phyloP scores from a whole-genome alignment of 2,113 vertebrate species.

The Bombycilla garrulus region DNA sequence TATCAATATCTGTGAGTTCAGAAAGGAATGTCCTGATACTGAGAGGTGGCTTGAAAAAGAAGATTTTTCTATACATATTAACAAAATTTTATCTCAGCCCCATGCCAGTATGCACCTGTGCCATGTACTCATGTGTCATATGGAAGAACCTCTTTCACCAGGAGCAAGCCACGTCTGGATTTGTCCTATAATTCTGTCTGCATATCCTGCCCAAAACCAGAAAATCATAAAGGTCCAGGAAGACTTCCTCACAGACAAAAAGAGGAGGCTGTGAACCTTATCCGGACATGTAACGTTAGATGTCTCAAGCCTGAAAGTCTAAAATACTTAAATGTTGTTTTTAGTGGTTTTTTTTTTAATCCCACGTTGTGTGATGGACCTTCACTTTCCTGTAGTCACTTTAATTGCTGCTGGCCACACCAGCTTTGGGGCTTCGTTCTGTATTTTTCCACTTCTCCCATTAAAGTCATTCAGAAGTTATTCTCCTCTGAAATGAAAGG shows the following conservation, averaged over 20 bases:
- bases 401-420: background rate
- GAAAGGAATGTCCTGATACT: background rate
- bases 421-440: background rate
- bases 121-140: background rate
- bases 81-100: background rate
- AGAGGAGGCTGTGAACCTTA: background rate
- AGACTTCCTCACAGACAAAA: background rate
- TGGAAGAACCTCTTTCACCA: background rate
- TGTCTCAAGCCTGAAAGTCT: background rate
- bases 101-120: background rate
- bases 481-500: background rate
- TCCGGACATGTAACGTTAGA: background rate
- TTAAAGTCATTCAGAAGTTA: background rate
- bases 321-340: background rate
- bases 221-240: background rate
- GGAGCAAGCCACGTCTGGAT: background rate
- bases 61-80: background rate
- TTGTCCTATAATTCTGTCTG: background rate
- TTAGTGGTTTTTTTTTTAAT: background rate
- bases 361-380: background rate
- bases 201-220: background rate
- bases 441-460: background rate
- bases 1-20: background rate
- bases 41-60: background rate
- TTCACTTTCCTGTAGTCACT: background rate